phyloP scores from a whole-genome alignment of 2,113 vertebrate genomes.

The Zosterops borbonicus region DNA sequence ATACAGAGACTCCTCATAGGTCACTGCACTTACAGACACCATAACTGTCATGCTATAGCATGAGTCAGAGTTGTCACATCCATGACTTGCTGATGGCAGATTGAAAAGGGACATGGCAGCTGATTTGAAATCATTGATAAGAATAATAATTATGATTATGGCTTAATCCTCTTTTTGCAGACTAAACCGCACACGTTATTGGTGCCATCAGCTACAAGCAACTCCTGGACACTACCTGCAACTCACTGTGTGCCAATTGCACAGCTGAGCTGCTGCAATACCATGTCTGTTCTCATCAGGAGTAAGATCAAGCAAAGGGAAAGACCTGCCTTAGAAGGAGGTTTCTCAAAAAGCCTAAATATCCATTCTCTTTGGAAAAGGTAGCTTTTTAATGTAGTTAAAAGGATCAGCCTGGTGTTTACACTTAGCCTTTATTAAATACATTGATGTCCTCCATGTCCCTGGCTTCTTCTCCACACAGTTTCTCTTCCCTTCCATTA shows the following conservation, averaged over 20 bases:
- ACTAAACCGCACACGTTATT: neutral
- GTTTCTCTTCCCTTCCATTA: neutral
- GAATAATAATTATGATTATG: neutral
- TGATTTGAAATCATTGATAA: neutral
- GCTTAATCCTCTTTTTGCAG: constrained; percentile 4
- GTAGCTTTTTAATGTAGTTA: neutral
- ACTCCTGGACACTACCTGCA: neutral
- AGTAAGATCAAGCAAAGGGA: neutral
- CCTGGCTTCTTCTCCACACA: neutral
- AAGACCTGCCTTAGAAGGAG: neutral
- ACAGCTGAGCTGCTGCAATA: neutral
- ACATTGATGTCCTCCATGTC: neutral
- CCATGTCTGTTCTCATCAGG: neutral
- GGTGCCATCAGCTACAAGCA: neutral
- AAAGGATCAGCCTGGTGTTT: neutral
- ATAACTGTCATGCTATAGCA: fast-evolving
- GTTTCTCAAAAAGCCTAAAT: neutral
- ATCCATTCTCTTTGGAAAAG: neutral
- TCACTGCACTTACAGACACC: neutral
- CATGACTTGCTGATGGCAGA: neutral
- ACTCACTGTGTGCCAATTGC: neutral
- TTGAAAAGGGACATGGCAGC: neutral
- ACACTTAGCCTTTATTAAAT: neutral
- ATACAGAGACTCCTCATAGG: neutral
- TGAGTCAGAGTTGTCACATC: neutral